Evolutionary conservation across 2,797 vertebrate species (phyloP).

Genomic region (Crax fasciolata): DNA sequence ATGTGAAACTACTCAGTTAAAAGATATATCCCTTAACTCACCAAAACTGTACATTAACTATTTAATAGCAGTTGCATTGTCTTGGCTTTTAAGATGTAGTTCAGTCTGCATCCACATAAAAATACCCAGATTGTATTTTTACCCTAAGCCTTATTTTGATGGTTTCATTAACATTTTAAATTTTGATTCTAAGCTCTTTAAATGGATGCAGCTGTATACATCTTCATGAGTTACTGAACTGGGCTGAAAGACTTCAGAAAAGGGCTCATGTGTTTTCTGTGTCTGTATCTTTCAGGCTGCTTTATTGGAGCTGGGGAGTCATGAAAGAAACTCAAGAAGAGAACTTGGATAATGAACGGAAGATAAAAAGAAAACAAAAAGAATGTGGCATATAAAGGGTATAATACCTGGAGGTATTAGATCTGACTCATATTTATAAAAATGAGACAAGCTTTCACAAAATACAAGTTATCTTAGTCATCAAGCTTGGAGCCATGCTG

Average conservation of each 20-base stretch:
- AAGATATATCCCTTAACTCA: slow-evolving; percentile 32
- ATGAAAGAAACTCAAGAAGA: slow-evolving; percentile 81
- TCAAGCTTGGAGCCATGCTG: slow-evolving; percentile 83
- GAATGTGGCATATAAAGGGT: slow-evolving; percentile 83
- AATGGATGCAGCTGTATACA: slow-evolving; percentile 19
- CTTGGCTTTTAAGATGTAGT: neutral
- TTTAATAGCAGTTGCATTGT: slow-evolving; percentile 18
- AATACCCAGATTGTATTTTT: neutral
- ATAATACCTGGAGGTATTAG: slow-evolving; percentile 81
- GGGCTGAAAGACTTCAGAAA: neutral
- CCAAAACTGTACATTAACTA: slow-evolving; percentile 10
- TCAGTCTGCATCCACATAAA: neutral
- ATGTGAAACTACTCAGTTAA: slow-evolving; percentile 9
- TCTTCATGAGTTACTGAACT: neutral
- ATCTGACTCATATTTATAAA: slow-evolving; percentile 75
- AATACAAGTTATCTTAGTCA: slow-evolving; percentile 76
- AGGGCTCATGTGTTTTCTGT: slow-evolving; percentile 26
- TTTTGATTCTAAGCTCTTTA: neutral
- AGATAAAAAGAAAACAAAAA: slow-evolving; percentile 82
- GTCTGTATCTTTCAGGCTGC: slow-evolving; percentile 77
- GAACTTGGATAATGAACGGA: slow-evolving; percentile 79
- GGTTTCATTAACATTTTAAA: neutral
- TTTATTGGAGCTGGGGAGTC: slow-evolving; percentile 79
- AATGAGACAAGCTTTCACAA: slow-evolving; percentile 79
- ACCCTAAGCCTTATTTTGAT: neutral